A percentile compares a stretch with the other conserved stretches of the same genome.
Conservation (phyloP, 2,113 vertebrate species). For the Hippocampus guttulatus region DNA sequence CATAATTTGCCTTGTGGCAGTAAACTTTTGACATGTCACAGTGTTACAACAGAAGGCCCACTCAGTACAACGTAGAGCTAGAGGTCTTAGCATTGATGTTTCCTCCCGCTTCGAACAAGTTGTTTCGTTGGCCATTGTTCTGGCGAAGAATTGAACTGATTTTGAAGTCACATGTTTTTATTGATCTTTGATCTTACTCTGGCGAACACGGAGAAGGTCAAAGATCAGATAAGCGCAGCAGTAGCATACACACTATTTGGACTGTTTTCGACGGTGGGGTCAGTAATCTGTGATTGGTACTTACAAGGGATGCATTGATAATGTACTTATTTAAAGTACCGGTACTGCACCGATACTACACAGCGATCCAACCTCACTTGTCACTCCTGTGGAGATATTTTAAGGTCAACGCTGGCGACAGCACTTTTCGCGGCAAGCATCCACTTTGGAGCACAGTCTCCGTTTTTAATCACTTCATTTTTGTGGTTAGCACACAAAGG, state of each 20-base stretch:
- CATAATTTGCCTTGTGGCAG: background rate
- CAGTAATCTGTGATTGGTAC: background rate
- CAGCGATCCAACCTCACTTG: too few relatives aligned
- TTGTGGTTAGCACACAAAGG: too few relatives aligned
- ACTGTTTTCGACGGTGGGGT: background rate
- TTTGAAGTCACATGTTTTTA: background rate
- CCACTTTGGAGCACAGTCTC: background rate
- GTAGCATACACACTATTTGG: slow-evolving; percentile 15
- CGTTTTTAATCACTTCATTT: background rate
- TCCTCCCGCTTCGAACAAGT: background rate
- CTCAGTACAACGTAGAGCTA: background rate
- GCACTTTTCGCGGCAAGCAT: background rate
- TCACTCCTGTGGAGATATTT: too few relatives aligned
- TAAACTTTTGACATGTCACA: background rate
- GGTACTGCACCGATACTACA: background rate
- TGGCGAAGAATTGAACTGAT: background rate
- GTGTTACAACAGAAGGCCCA: background rate
- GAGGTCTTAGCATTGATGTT: background rate
- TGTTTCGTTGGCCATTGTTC: background rate
- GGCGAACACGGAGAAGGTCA: background rate
- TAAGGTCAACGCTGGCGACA: too few relatives aligned
- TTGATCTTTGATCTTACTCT: background rate
- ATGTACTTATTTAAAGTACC: too few relatives aligned
- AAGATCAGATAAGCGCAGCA: slow-evolving; percentile 17
- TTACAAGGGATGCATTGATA: background rate